phyloP scores from a whole-genome alignment of 2,888 invertebrate species.

The Elysia crispata region DNA sequence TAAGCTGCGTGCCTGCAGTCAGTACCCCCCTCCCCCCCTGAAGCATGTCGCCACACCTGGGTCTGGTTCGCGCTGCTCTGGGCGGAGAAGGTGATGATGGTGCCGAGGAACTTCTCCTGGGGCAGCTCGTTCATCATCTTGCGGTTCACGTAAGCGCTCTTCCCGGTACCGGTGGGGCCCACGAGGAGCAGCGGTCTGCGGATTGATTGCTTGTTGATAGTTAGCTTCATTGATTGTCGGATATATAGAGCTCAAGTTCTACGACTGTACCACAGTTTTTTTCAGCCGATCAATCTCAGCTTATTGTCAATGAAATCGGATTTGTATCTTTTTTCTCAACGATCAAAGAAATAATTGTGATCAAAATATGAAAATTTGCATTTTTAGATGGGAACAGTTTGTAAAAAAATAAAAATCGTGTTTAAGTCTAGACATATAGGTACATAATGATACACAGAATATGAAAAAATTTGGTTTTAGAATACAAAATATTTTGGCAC shows the following conservation, averaged over 20 bases:
- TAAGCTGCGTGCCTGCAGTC: no score
- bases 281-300: not conserved
- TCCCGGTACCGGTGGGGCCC: constrained; percentile 80
- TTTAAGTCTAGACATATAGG: no score
- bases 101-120: constrained; percentile 87
- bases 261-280: not conserved
- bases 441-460: no score
- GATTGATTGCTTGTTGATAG: constrained; percentile 44
- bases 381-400: no score
- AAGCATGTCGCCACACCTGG: constrained; percentile 81
- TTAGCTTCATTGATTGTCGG: no score
- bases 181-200: constrained; percentile 78
- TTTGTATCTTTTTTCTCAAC: not conserved
- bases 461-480: no score
- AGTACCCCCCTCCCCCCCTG: not conserved
- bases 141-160: constrained; percentile 80
- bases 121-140: constrained; percentile 82
- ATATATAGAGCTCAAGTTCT: not conserved
- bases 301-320: not conserved
- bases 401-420: no score
- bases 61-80: constrained; percentile 89
- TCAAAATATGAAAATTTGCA: no score
- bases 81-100: constrained; percentile 91
- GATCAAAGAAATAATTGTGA: no score
- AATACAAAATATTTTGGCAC: no score